Conservation (phyloP, 35 echinoderm and acorn worm species). For the Acanthaster planci region DNA sequence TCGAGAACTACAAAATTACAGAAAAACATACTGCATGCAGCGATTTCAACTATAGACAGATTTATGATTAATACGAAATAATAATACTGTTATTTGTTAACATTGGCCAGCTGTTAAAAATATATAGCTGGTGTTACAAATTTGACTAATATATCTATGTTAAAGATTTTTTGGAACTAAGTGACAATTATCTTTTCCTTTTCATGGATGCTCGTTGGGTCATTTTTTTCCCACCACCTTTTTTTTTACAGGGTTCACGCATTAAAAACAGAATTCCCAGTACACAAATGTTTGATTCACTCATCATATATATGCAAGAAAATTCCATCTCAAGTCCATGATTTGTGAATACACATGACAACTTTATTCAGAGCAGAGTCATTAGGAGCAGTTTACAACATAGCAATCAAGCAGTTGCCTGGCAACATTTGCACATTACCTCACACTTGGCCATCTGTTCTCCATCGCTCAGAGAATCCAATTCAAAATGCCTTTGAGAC, state of each 20-base stretch:
- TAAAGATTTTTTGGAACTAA: conserved; percentile 16
- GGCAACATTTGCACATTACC: too few species aligned
- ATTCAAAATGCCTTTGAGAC: too few species aligned
- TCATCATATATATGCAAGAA: background rate
- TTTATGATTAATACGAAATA: background rate
- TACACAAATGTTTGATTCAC: background rate
- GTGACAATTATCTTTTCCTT: background rate
- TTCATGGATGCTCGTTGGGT: conserved; percentile 14
- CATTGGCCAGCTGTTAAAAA: conserved; percentile 5
- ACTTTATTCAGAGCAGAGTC: background rate
- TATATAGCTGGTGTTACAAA: conserved; percentile 23
- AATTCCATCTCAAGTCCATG: background rate
- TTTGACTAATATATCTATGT: conserved; percentile 9
- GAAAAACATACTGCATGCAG: background rate
- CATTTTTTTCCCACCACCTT: conserved; percentile 13
- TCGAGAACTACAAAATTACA: too few species aligned
- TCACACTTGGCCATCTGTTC: too few species aligned
- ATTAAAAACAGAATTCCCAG: background rate
- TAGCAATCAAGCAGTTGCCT: too few species aligned
- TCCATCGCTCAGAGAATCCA: too few species aligned
- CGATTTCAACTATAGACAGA: background rate
- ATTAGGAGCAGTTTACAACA: too few species aligned
- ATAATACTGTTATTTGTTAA: conserved; percentile 22
- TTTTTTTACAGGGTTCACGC: background rate
- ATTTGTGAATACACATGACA: background rate